These are phyloP conservation scores for Zosterops hypoxanthus DNA, from an alignment of 2,113 vertebrate genomes.

Conservation along the genomic window DNA sequence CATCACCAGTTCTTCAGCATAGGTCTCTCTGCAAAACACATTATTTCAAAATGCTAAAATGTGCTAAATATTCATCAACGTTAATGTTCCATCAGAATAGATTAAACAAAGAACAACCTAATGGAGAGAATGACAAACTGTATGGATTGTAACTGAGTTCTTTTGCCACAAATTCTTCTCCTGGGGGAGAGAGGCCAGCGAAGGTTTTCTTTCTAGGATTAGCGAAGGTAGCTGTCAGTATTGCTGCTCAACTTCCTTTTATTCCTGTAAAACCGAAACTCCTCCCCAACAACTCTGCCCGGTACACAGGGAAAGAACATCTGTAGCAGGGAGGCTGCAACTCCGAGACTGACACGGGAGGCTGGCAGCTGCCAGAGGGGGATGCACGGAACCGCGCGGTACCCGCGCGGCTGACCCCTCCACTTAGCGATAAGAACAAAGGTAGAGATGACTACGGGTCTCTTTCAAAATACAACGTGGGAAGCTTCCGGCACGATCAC, in stretches of 20 bases:
- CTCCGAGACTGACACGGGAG: neutral
- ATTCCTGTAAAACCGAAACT: neutral
- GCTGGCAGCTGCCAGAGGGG: neutral
- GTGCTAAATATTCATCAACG: neutral
- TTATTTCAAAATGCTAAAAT: neutral
- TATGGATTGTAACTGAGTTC: neutral
- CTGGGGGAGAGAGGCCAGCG: fast-evolving
- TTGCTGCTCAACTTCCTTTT: neutral
- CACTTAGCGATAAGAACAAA: neutral
- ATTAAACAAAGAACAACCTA: neutral
- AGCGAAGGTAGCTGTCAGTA: neutral
- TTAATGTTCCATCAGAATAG: neutral
- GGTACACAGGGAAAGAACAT: neutral
- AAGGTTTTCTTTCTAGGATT: neutral
- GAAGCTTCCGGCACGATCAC: neutral
- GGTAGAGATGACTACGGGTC: neutral
- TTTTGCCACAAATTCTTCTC: neutral
- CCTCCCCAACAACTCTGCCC: neutral
- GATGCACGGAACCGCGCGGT: neutral
- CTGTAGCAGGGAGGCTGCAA: neutral
- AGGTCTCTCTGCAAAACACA: neutral
- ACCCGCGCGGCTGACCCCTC: neutral
- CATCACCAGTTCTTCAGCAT: fast-evolving
- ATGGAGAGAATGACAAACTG: neutral
- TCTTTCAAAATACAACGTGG: neutral